Percentiles rank a stretch among this genome's conserved stretches.
Conservation (phyloP, 1,140 invertebrate genomes). For the Dolichoris vasculosae region DNA sequence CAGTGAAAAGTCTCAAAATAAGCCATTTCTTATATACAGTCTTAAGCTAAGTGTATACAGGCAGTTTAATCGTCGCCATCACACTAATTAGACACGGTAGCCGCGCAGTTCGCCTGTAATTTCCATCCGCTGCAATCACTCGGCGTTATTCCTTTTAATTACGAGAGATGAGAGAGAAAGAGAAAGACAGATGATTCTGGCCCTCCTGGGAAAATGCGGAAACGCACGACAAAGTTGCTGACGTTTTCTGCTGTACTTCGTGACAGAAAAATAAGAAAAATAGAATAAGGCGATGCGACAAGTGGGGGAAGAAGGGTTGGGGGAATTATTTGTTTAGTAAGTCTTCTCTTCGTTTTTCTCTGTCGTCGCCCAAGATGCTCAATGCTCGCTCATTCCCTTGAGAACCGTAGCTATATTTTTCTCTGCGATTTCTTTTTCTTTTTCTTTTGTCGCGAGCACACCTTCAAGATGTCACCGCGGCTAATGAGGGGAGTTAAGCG, state of each 20-base stretch:
- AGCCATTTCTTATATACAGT: neutral
- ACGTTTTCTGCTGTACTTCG: neutral
- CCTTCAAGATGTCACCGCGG: slow-evolving; percentile 71
- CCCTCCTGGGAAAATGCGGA: slow-evolving; percentile 51
- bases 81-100: slow-evolving; percentile 49
- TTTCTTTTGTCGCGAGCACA: slow-evolving; percentile 57
- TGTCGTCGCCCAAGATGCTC: slow-evolving; percentile 18
- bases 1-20: slow-evolving; percentile 11
- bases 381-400: neutral
- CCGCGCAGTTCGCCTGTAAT: slow-evolving; percentile 60
- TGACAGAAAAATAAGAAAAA: slow-evolving; percentile 15
- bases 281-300: neutral
- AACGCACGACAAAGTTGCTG: slow-evolving; percentile 10
- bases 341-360: slow-evolving; percentile 21
- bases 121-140: slow-evolving; percentile 57
- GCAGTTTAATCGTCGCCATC: slow-evolving; percentile 33
- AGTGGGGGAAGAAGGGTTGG: neutral
- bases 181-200: neutral
- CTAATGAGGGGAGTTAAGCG: slow-evolving; percentile 68
- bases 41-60: neutral
- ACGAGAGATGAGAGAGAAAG: slow-evolving; percentile 21
- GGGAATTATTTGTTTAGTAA: slow-evolving; percentile 47
- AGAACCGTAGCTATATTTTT: slow-evolving; percentile 31
- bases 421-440: slow-evolving; percentile 50
- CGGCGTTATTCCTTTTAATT: slow-evolving; percentile 67